Percentiles rank a stretch among this genome's conserved stretches.
These are phyloP conservation scores for Muschampia plurimacula DNA, from an alignment of 2,888 invertebrate genomes.

Conservation along the genomic window DNA sequence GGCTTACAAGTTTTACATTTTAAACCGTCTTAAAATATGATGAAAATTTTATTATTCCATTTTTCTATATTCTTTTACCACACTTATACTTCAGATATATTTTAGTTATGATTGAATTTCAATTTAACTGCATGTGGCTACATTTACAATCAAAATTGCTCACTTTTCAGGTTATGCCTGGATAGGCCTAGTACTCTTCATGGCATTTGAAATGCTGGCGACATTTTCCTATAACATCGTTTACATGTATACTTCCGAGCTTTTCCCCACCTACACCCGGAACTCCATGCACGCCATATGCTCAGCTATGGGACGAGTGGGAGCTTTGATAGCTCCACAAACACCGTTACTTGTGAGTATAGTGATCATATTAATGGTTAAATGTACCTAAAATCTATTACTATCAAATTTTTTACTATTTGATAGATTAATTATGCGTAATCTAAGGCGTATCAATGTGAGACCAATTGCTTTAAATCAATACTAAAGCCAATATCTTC, in stretches of 20 bases:
- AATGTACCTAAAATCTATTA: too few species aligned
- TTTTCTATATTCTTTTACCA: too few species aligned
- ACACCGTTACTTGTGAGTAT: constrained; percentile 87
- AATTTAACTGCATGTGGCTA: too few species aligned
- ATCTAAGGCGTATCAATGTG: too few species aligned
- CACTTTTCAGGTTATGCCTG: constrained; percentile 66
- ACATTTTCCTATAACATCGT: constrained; percentile 89
- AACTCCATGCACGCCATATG: constrained; percentile 89
- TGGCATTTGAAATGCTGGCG: constrained; percentile 88
- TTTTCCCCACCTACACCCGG: constrained; percentile 90
- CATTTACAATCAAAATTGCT: background rate
- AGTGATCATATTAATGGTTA: background rate
- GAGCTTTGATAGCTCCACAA: constrained; percentile 90
- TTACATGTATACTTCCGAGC: constrained; percentile 90
- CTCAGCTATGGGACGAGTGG: constrained; percentile 89
- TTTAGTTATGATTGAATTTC: background rate
- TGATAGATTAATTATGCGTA: too few species aligned
- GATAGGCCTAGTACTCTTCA: constrained; percentile 76
- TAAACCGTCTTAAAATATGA: too few species aligned
- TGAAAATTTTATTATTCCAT: too few species aligned
- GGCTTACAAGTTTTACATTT: too few species aligned
- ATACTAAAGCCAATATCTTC: too few species aligned
- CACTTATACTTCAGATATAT: background rate
- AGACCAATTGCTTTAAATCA: too few species aligned
- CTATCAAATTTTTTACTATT: too few species aligned